A percentile compares a stretch with the other conserved stretches of the same genome.
Conservation (phyloP, 2,113 vertebrate species). For the Nettapus auritus region DNA sequence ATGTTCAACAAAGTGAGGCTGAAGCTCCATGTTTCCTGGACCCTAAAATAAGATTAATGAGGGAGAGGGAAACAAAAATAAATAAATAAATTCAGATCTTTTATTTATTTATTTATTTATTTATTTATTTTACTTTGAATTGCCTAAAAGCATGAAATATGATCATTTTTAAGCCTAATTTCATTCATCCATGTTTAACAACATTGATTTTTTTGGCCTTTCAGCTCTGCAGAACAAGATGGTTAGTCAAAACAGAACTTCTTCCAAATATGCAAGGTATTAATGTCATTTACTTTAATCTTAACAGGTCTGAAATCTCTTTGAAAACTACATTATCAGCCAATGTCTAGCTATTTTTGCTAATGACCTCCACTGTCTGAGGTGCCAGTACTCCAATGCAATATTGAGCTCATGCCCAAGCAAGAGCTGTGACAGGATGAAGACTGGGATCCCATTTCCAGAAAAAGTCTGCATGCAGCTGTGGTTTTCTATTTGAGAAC, state of each 20-base stretch:
- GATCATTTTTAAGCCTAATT: background rate
- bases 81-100: background rate
- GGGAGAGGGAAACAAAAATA: background rate
- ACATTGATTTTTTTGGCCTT: background rate
- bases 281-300: background rate
- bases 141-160: background rate
- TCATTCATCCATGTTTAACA: background rate
- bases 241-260: background rate
- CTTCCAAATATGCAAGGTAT: background rate
- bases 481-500: background rate
- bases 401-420: background rate
- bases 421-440: rapidly evolving
- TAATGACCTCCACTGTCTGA: background rate
- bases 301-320: background rate
- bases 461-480: background rate
- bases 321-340: background rate
- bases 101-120: background rate
- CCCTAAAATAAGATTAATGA: background rate
- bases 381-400: background rate
- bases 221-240: background rate
- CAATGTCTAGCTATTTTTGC: background rate
- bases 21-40: background rate
- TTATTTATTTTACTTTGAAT: background rate
- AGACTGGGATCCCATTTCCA: background rate
- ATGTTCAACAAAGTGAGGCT: background rate